These are phyloP conservation scores for Luperina testacea DNA, from an alignment of 2,888 invertebrate genomes.

Conservation along the genomic window DNA sequence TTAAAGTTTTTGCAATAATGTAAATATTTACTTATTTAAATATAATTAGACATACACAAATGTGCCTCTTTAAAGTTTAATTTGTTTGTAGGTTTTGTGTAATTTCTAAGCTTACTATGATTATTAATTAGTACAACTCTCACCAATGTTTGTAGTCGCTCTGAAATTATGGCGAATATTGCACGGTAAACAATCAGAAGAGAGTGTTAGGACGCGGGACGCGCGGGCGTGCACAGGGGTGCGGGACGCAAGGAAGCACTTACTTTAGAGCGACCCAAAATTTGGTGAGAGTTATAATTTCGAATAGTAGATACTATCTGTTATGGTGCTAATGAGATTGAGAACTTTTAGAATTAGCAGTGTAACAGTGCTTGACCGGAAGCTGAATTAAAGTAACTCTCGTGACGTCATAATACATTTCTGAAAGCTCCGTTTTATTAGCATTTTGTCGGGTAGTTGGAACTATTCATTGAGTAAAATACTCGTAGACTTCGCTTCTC, in stretches of 20 bases:
- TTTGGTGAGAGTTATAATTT: slow-evolving; percentile 25
- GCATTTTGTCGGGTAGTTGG: slow-evolving; percentile 30
- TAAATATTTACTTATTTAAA: slow-evolving; percentile 65
- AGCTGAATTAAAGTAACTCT: not conserved
- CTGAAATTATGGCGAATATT: not conserved
- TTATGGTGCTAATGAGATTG: slow-evolving; percentile 17
- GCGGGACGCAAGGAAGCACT: not conserved
- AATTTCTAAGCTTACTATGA: slow-evolving; percentile 50
- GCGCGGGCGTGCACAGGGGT: not conserved
- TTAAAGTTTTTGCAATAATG: slow-evolving; percentile 63
- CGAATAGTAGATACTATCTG: slow-evolving; percentile 32
- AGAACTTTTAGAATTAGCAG: not conserved
- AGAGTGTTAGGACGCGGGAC: no score
- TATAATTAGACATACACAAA: slow-evolving; percentile 45
- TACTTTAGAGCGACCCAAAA: not conserved
- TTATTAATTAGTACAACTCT: slow-evolving; percentile 38
- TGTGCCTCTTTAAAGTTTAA: slow-evolving; percentile 40
- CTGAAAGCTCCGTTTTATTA: slow-evolving; percentile 11
- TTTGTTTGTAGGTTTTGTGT: slow-evolving; percentile 46
- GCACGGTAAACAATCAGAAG: not conserved
- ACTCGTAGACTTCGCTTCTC: slow-evolving; percentile 74
- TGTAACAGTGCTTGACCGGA: not conserved
- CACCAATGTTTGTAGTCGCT: slow-evolving; percentile 18
- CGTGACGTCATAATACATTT: not conserved
- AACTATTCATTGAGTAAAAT: slow-evolving; percentile 54